Evolutionary conservation across 1,140 invertebrate genomes (phyloP), one percentile per base, ranked within the genome.

Genomic region (Bombus soroeensis): DNA sequence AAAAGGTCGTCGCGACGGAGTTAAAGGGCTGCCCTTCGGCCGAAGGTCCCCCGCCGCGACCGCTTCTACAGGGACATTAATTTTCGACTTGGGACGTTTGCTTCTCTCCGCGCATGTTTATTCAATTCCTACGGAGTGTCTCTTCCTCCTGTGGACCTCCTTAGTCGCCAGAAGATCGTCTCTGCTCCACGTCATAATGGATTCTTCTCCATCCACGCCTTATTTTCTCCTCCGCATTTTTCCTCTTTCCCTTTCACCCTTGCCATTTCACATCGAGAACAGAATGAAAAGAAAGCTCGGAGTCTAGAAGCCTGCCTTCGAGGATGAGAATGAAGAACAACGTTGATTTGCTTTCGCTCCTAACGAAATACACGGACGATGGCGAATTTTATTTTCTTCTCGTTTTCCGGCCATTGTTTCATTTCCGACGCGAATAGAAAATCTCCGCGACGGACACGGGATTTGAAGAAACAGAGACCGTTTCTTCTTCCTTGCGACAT

Each of bases 31-130:
- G 86, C 66, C 79, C 18, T 78, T 73, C 66, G 70, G 71, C 53
- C 64, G 68, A 64, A 64, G 84, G 78, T 82, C 73, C 88, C 87
- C 91, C 87, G 85, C 68, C 83, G 83, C 87, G 88, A 77, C 37
- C 72, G 77, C 85, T 90, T 90, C 84, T 89, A 90, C 90, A 74
- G 86, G 87, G 83, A 90, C 91, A 92, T 92, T 92, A 90, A 89
- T 91, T 90, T 92, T 87, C 90, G 87, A 88, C 80, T 80, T 76
- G 84, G 75, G 79, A 90, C 87, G 77, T 84, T 87, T 90, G 78
- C 82, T 87, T 41, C 77, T 82, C 86, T 70, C 66, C 74, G 70
- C 80, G 89, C 89, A 89, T 92, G 91, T 93, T 93, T 93, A 93
- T 92, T 93, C 88, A 91, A 93, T 92, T 92, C 89, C 86, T 87